Base-by-base conservation (phyloP, 2,113 vertebrate genomes). In the Ginglymostoma cirratum region DNA sequence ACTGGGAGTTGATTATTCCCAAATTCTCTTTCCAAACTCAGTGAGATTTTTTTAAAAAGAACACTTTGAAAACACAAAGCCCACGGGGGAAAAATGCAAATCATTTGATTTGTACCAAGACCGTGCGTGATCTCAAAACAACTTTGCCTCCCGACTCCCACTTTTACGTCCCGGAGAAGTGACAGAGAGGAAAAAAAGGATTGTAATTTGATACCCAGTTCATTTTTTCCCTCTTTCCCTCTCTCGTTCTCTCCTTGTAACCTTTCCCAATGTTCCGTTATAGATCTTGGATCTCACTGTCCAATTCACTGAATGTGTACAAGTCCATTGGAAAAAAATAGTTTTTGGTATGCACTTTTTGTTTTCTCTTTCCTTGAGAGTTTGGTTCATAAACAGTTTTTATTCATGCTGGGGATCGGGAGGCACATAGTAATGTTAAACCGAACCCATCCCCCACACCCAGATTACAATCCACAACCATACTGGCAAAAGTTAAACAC, bases 191-290 rank as follows among this genome's bases (percentile, higher is more conserved):
- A 19, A 92, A 65, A 95, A 42, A 48, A 30, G 5, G 42, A 70
- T 67, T 95, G 93, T 70, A 95, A 95, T 95, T 95, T 69, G 93
- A 95, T 70, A 70, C 66, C 38, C 66, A 45, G 67, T 67, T 67
- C 5, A 24, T 24, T 15, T 70, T 27, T 67, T 10, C 10, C 27
- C 86, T 6, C 48, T 23, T 19, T 14, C 23, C 45, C 93, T 95
- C 65, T 24, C 66, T 86, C n/a, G 24, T 94, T 42, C 65, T n/a
- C 55, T 92, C 61, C 89, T 95, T 48, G 38, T 14, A 95, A 72
- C 42, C 19, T 38, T 27, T 70, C 27, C n/a, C 93, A 72, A 17
- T 48, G 65, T 23, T 38, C 23, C 21, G 61, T 69, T 38, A 42
- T 6, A 19, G 24, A 24, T 30, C 27, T 23, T 34, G 38, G 21